phyloP scores from a whole-genome alignment of 2,113 vertebrate species.

The Bucco capensis region DNA sequence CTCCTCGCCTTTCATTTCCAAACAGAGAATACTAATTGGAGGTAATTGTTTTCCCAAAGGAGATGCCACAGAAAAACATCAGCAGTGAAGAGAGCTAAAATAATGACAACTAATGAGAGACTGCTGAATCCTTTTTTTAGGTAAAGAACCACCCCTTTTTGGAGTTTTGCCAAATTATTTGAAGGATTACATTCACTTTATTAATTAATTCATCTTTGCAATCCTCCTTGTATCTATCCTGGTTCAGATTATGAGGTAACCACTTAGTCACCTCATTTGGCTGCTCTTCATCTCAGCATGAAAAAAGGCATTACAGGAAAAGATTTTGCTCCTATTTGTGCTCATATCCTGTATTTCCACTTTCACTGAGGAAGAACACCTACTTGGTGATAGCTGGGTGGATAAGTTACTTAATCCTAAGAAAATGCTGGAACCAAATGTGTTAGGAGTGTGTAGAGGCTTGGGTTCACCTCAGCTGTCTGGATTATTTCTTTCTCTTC shows the following conservation, averaged over 20 bases:
- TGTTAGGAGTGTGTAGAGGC: background rate
- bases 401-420: background rate
- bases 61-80: background rate
- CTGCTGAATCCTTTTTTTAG: background rate
- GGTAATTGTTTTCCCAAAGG: background rate
- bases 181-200: background rate
- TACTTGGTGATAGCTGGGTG: background rate
- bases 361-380: background rate
- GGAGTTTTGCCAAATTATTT: background rate
- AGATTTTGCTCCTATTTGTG: background rate
- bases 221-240: background rate
- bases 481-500: background rate
- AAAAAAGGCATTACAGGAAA: background rate
- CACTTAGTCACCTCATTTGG: too few relatives aligned
- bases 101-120: background rate
- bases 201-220: background rate
- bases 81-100: background rate
- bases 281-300: background rate
- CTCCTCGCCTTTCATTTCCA: background rate
- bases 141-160: background rate
- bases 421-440: background rate
- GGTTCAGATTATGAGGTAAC: background rate
- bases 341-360: background rate
- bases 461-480: background rate
- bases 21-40: background rate